Evolutionary conservation across 2,888 invertebrate genomes (phyloP).

Genomic region (Eutolmus rufibarbis): DNA sequence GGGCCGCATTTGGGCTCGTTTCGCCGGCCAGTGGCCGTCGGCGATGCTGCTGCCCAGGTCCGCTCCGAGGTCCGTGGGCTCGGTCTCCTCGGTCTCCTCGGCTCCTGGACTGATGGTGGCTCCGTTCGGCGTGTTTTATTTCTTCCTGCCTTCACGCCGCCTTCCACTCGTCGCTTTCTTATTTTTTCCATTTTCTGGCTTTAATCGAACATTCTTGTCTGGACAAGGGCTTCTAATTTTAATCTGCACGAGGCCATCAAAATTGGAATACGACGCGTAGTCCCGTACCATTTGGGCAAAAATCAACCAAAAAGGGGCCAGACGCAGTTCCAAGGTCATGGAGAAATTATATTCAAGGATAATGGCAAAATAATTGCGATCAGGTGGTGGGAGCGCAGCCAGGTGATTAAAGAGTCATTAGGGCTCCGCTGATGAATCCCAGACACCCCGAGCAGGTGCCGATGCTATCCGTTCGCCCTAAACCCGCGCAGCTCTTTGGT

Average conservation of each 20-base stretch:
- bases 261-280: slow-evolving; percentile 15
- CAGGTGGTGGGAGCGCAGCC: not conserved
- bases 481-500: not conserved
- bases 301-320: not conserved
- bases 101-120: slow-evolving; percentile 10
- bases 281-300: not conserved
- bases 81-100: slow-evolving; percentile 4
- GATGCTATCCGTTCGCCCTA: not conserved
- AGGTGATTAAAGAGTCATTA: slow-evolving; percentile 37
- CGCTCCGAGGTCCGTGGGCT: not conserved
- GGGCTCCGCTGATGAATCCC: not conserved
- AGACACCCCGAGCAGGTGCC: slow-evolving; percentile 19
- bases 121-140: not conserved
- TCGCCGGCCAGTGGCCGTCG: not conserved
- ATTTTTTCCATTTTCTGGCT: slow-evolving; percentile 2
- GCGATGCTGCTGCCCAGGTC: not conserved
- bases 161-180: not conserved
- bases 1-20: not conserved
- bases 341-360: slow-evolving; percentile 37
- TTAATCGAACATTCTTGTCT: slow-evolving; percentile 40
- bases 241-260: slow-evolving; percentile 33
- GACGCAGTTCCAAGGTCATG: slow-evolving; percentile 16
- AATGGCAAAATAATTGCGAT: slow-evolving; percentile 38
- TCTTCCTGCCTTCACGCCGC: slow-evolving; percentile 8
- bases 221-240: slow-evolving; percentile 38